These are phyloP conservation scores for Borostomias antarcticus DNA, from an alignment of 2,797 vertebrate species.

Conservation along the genomic window DNA sequence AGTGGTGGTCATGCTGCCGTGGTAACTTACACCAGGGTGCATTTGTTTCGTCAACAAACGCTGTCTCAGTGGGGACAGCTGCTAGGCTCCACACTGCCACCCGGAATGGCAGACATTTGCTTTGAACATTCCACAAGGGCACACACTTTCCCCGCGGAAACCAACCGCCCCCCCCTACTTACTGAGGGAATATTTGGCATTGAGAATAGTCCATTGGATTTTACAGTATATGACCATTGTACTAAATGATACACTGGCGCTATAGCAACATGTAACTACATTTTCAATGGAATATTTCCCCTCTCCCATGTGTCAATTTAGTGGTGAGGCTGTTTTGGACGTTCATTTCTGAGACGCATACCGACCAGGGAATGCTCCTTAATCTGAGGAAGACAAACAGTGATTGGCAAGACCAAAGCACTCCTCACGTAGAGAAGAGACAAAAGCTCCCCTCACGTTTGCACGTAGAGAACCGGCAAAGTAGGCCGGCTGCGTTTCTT, in stretches of 20 bases:
- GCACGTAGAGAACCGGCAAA: slow-evolving; percentile 13
- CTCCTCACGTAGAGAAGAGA: not conserved
- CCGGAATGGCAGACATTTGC: slow-evolving; percentile 63
- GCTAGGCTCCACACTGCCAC: slow-evolving; percentile 53
- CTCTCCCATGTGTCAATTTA: too few species aligned
- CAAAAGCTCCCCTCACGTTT: not conserved
- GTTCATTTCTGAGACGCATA: too few species aligned
- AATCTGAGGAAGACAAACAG: too few species aligned
- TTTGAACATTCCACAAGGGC: slow-evolving; percentile 57
- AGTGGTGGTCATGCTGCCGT: slow-evolving; percentile 16
- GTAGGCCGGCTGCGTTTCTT: slow-evolving; percentile 12
- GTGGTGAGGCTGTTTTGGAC: too few species aligned
- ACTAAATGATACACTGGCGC: too few species aligned
- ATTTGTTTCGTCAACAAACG: slow-evolving; percentile 50
- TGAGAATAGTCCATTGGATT: too few species aligned
- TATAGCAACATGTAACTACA: too few species aligned
- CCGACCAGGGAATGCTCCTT: too few species aligned
- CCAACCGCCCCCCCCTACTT: slow-evolving; percentile 23
- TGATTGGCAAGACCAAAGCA: too few species aligned
- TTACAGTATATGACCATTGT: too few species aligned
- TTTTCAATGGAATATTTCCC: too few species aligned
- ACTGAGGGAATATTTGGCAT: too few species aligned
- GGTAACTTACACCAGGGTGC: slow-evolving; percentile 25
- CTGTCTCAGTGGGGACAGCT: slow-evolving; percentile 58
- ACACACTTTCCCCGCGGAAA: slow-evolving; percentile 71